Percentiles rank a stretch among this genome's conserved stretches.
Evolutionary conservation across 2,797 vertebrate genomes (phyloP).

Genomic region (Petrocephalus sullivani): DNA sequence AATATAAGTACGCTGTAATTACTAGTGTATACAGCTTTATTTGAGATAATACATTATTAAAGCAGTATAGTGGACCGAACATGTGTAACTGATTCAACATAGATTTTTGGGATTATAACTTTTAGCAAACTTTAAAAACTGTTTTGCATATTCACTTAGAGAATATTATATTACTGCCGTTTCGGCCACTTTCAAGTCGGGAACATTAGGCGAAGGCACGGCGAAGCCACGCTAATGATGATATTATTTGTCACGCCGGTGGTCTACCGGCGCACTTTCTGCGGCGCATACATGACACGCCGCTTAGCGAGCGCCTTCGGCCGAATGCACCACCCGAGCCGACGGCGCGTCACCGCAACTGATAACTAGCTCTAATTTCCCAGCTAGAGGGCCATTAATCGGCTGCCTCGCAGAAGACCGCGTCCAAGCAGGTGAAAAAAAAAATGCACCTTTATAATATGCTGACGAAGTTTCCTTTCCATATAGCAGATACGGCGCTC

Average conservation of each 20-base stretch:
- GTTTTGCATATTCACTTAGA: background rate
- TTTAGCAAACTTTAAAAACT: background rate
- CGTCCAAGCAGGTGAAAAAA: background rate
- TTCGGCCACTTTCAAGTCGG: background rate
- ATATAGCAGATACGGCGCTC: background rate
- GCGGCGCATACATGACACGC: background rate
- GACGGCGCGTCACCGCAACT: background rate
- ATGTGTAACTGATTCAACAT: background rate
- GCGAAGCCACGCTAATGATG: background rate
- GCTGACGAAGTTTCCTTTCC: background rate
- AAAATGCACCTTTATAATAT: background rate
- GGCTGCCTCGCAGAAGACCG: background rate
- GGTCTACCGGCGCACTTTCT: background rate
- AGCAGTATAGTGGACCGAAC: background rate
- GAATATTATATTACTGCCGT: slow-evolving; percentile 29
- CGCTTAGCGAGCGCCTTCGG: background rate
- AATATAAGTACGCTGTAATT: background rate
- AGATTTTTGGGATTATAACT: background rate
- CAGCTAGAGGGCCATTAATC: background rate
- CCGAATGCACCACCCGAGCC: background rate
- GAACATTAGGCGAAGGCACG: background rate
- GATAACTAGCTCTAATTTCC: background rate
- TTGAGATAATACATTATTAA: background rate
- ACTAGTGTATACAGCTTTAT: background rate
- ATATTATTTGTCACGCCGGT: background rate